These are phyloP conservation scores for Cnemophilus loriae DNA, from an alignment of 2,113 vertebrate genomes.

Conservation along the genomic window DNA sequence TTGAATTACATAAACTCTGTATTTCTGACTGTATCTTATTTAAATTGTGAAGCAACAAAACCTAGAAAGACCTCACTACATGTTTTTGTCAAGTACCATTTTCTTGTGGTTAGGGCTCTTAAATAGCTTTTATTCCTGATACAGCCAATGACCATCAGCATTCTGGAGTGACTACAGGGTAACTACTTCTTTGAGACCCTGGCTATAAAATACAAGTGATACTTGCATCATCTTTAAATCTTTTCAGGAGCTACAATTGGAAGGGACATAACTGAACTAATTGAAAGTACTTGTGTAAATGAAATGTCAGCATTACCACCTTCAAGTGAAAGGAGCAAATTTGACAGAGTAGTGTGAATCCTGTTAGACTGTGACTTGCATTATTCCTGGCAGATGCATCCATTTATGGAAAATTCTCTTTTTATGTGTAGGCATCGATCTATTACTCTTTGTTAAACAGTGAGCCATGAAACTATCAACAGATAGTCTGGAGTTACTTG, in stretches of 20 bases:
- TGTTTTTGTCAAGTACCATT: neutral
- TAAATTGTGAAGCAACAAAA: neutral
- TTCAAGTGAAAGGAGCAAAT: neutral
- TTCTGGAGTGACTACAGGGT: neutral
- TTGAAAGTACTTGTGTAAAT: neutral
- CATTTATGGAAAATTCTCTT: neutral
- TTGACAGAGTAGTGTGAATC: neutral
- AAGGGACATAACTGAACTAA: neutral
- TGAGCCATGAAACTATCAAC: neutral
- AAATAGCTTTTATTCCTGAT: neutral
- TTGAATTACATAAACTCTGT: neutral
- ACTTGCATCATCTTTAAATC: neutral
- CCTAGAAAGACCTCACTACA: neutral
- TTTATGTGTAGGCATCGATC: neutral
- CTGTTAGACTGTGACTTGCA: neutral
- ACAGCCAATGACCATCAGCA: neutral
- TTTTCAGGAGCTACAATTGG: neutral
- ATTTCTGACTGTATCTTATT: neutral
- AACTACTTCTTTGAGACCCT: neutral
- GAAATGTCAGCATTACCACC: neutral
- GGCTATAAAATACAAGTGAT: neutral
- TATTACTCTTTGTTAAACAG: neutral
- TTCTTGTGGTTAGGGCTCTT: neutral
- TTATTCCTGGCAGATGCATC: neutral
- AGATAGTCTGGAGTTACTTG: neutral